A percentile compares a stretch with the other conserved stretches of the same genome.
phyloP scores from a whole-genome alignment of 2,797 vertebrate species.

The Crenuchus spilurus region DNA sequence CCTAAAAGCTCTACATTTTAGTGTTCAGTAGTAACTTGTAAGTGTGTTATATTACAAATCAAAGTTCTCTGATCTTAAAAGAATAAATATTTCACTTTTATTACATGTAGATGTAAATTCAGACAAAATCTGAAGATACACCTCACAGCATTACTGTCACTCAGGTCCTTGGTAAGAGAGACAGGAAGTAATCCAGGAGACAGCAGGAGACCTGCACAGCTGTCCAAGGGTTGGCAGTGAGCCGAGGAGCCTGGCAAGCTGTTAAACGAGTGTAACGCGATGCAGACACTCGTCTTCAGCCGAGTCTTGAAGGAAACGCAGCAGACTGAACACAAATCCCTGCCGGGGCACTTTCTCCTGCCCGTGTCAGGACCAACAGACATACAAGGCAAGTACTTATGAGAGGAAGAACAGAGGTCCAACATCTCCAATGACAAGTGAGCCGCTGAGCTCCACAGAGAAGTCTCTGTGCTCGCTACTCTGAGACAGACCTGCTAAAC shows the following conservation, averaged over 20 bases:
- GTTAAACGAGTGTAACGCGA: neutral
- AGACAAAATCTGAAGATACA: too few species aligned
- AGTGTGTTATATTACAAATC: too few species aligned
- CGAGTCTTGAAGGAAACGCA: conserved; percentile 49
- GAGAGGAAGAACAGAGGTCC: conserved; percentile 9
- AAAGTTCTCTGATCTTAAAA: too few species aligned
- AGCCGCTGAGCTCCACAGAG: neutral
- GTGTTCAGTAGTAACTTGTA: too few species aligned
- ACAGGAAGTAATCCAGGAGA: neutral
- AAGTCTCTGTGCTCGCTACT: neutral
- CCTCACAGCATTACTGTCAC: too few species aligned
- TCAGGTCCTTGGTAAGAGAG: neutral
- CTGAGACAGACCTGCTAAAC: neutral
- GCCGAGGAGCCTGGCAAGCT: neutral
- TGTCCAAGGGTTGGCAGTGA: neutral
- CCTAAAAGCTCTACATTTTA: too few species aligned
- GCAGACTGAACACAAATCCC: conserved; percentile 39
- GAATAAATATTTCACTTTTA: too few species aligned
- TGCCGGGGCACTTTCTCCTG: conserved; percentile 8
- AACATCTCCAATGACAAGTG: conserved; percentile 9
- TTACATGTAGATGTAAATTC: too few species aligned
- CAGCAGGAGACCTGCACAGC: neutral
- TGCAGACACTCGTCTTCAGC: conserved; percentile 40
- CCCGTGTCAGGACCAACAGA: neutral
- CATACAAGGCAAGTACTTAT: neutral